Conservation (phyloP, 2,888 invertebrate genomes). For the Sinodicranocentrus sp. region DNA sequence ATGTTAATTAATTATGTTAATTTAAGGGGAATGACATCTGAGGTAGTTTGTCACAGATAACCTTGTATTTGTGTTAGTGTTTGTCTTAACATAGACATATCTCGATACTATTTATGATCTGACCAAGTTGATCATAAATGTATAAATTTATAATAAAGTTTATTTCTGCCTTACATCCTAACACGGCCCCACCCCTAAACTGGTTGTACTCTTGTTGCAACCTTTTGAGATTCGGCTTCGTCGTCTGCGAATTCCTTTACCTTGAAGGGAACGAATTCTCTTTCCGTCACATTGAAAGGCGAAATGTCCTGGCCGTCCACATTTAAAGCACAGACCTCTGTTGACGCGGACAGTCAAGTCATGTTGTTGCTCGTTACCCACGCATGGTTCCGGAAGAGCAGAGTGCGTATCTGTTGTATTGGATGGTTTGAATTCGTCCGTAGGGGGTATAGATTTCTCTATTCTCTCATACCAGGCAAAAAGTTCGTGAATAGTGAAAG, state of each 20-base stretch:
- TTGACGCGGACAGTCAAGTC: neutral
- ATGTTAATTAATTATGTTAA: too few species aligned
- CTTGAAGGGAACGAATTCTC: neutral
- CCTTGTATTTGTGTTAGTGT: too few species aligned
- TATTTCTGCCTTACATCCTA: too few species aligned
- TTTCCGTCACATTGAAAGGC: neutral
- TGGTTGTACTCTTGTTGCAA: neutral
- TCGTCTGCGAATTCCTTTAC: neutral
- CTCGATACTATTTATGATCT: too few species aligned
- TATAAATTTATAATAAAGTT: too few species aligned
- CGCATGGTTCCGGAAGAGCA: too few species aligned
- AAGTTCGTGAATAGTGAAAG: neutral
- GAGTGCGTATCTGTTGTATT: too few species aligned
- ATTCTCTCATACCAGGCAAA: conserved; percentile 11
- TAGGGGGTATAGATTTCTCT: neutral
- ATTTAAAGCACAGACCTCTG: neutral
- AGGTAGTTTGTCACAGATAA: too few species aligned
- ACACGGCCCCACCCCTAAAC: too few species aligned
- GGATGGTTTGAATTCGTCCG: neutral
- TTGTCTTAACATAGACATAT: too few species aligned
- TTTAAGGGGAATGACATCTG: too few species aligned
- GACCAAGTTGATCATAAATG: too few species aligned
- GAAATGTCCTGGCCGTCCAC: neutral
- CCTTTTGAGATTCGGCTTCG: neutral
- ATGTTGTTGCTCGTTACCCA: neutral